A percentile compares a stretch with the other conserved stretches of the same genome.
Evolutionary conservation across 2,113 vertebrate genomes (phyloP).

Genomic region (Antigone vipio): DNA sequence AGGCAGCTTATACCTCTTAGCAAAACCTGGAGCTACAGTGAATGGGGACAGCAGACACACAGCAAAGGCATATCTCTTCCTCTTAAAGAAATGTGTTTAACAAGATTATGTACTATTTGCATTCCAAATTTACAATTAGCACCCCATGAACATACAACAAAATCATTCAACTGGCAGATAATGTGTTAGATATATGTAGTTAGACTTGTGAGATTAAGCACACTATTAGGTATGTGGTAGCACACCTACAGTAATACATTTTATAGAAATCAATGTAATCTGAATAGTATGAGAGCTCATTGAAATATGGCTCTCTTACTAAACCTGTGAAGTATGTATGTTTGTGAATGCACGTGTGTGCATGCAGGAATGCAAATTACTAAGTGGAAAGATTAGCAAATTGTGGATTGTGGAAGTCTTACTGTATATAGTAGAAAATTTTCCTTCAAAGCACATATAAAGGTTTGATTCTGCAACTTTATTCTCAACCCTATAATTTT

Average conservation of each 20-base stretch:
- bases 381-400: constrained; percentile 22
- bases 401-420: constrained; percentile 17
- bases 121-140: constrained; percentile 49
- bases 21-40: constrained; percentile 26
- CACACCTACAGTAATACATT: background rate
- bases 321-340: background rate
- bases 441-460: constrained; percentile 14
- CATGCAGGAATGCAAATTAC: constrained; percentile 8
- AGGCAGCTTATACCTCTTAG: background rate
- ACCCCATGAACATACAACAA: constrained; percentile 21
- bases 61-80: background rate
- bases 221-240: background rate
- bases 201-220: constrained; percentile 15
- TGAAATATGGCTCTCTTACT: background rate
- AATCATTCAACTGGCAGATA: constrained; percentile 36
- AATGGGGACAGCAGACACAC: background rate
- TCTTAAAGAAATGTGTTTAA: constrained; percentile 46
- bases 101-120: constrained; percentile 34
- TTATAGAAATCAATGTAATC: background rate
- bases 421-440: background rate
- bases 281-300: background rate
- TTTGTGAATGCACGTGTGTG: background rate
- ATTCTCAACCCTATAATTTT: constrained; percentile 58
- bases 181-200: constrained; percentile 5
- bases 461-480: constrained; percentile 60